Percentiles rank a stretch among this genome's conserved stretches.
These are phyloP conservation scores for Dusona sp. DNA, from an alignment of 2,888 invertebrate species.

Conservation along the genomic window DNA sequence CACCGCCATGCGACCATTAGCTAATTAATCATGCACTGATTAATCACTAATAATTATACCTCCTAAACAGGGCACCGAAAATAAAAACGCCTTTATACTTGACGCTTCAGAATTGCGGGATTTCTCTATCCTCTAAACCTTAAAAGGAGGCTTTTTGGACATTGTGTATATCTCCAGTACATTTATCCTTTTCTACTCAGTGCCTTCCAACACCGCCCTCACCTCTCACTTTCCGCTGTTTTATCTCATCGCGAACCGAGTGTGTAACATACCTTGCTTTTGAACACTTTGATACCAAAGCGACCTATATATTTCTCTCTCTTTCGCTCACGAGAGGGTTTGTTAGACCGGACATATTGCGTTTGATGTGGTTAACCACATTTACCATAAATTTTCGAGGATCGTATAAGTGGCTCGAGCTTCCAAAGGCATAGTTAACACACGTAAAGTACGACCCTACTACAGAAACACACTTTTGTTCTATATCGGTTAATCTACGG, in stretches of 20 bases:
- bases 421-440: constrained; percentile 28
- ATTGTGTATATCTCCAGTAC: constrained; percentile 20
- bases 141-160: background rate
- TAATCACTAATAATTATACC: background rate
- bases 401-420: constrained; percentile 57
- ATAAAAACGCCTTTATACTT: background rate
- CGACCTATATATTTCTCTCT: constrained; percentile 6
- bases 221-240: constrained; percentile 21
- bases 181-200: constrained; percentile 27
- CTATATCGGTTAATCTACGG: background rate
- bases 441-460: background rate
- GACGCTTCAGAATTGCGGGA: background rate
- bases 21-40: too few species aligned
- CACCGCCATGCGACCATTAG: too few species aligned
- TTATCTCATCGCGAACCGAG: constrained; percentile 21
- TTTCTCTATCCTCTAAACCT: background rate
- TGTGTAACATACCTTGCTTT: constrained; percentile 59
- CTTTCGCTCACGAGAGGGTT: constrained; percentile 61
- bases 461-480: background rate
- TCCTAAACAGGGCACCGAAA: background rate
- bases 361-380: constrained; percentile 77
- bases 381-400: constrained; percentile 73
- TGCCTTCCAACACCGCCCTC: background rate
- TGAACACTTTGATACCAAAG: constrained; percentile 65
- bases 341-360: constrained; percentile 73